Evolutionary conservation across 2,888 invertebrate species (phyloP), one percentile per base, ranked within the genome.

Genomic region (Adelognathus sp.): DNA sequence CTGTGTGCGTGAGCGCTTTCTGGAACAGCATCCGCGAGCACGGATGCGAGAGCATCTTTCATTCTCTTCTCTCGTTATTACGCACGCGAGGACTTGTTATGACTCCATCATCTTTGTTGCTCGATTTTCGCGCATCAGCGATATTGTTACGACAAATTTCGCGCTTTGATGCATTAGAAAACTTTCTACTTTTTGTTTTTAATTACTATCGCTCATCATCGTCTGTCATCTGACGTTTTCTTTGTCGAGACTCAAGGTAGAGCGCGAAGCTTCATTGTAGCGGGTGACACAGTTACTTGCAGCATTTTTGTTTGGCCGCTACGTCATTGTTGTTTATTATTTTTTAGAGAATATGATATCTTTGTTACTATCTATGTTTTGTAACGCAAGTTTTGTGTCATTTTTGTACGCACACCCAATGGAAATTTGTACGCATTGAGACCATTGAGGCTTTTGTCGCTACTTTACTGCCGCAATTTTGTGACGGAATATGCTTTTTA

Each of bases 221-320:
- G 27, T 72, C 56, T 63, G 46, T 67, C 64, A 70, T 81, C 61
- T 78, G 81, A 79, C 73, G 64, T 74, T 82, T 78, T 36, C 75
- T 75, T 80, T 82, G 77, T 81, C 77, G 72, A 77, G 39, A 31
- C 70, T 39, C 75, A 77, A 77, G 75, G 79, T 75, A 77, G 54
- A 50, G n/a, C n/a, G n/a, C n/a, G n/a, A 54, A 52, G 41, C 27
- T 67, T 50, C 27, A 11, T n/a, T 1, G 27, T 14, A 18, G 11
- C 21, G 21, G 18, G 18, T 18, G 46, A 21, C 7, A 9, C 6
- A 9, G 21, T 11, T 21, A 24, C n/a, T 21, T 4, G 18, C 18
- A 11, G 21, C 3, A 50, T 24, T 50, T 50, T n/a, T 50, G 16
- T 36, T 64, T 18, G 3, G 56, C 27, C 36, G 9, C 9, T 16